Evolutionary conservation across 2,888 invertebrate genomes (phyloP), one percentile per base, ranked within the genome.

Genomic region (Ethmia dodecea): DNA sequence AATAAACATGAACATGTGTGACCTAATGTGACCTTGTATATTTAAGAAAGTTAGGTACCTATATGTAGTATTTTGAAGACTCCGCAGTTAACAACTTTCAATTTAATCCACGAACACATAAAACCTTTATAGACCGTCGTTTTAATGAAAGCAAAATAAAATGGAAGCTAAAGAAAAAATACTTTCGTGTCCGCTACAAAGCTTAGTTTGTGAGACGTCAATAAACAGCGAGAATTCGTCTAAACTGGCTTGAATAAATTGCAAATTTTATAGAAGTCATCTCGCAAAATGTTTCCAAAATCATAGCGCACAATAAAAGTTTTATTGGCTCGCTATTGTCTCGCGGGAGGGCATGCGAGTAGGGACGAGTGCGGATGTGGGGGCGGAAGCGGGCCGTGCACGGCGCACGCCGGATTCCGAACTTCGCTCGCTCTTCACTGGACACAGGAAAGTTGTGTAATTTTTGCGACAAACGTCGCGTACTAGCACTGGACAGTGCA

Each of bases 271-370:
- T 78, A 70, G 70, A 76, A 78, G 65, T 70, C 71, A 74, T 77
- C 72, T 71, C 60, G 61, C 60, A 72, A 73, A 78, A 77, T 75
- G 70, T 73, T 75, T 71, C 65, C 61, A 68, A 77, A 80, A 78
- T 79, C 74, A 80, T 77, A 75, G 76, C 67, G 62, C 43, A 61
- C 70, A 69, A 71, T 78, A 78, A 79, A 81, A 81, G 68, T 78
- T 81, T 78, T 78, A 80, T 79, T 79, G 70, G 70, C 65, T 70
- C 60, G 65, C 68, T 67, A 72, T 77, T 73, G 75, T 75, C 69
- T 70, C 60, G 52, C 40, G 60, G 59, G 61, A 60, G 51, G 48
- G 36, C 29, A 27, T 16, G 37, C 22, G 26, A 32, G 33, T 15
- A 24, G n/a, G n/a, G n/a, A n/a, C n/a, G n/a, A n/a, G n/a, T n/a